Conservation (phyloP, 2,888 invertebrate genomes). For the Athetis lepigone region DNA sequence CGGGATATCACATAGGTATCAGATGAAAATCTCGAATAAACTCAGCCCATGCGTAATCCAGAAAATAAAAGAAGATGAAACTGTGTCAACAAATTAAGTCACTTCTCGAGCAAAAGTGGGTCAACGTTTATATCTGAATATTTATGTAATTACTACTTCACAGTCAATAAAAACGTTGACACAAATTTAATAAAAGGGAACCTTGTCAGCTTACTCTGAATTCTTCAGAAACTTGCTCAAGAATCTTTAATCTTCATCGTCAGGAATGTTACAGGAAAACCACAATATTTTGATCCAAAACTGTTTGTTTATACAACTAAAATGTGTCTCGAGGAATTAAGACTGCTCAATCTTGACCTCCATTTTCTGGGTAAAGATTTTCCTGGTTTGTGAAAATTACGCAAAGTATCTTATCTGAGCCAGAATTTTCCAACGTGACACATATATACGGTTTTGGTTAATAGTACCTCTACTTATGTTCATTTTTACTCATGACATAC, state of each 20-base stretch:
- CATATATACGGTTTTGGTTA: neutral
- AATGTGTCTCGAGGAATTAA: slow-evolving; percentile 22
- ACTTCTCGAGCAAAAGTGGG: slow-evolving; percentile 10
- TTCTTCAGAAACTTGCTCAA: slow-evolving; percentile 24
- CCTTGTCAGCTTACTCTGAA: slow-evolving; percentile 14
- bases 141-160: slow-evolving; percentile 21
- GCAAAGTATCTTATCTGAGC: neutral
- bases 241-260: slow-evolving; percentile 34
- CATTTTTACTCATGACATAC: too few species aligned
- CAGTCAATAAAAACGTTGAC: slow-evolving; percentile 30
- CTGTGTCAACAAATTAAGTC: neutral
- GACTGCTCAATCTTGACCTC: slow-evolving; percentile 51
- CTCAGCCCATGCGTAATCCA: too few species aligned
- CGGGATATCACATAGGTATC: too few species aligned
- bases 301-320: slow-evolving; percentile 46
- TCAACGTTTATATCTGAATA: slow-evolving; percentile 26
- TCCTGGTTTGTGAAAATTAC: slow-evolving; percentile 4
- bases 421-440: neutral
- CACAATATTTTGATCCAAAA: slow-evolving; percentile 24
- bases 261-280: slow-evolving; percentile 54
- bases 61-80: too few species aligned
- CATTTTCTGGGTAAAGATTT: slow-evolving; percentile 35
- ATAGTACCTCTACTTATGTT: neutral
- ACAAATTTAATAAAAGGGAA: slow-evolving; percentile 19
- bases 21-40: too few species aligned